phyloP scores from a whole-genome alignment of 1,140 invertebrate genomes.

The Drosophila repleta region DNA sequence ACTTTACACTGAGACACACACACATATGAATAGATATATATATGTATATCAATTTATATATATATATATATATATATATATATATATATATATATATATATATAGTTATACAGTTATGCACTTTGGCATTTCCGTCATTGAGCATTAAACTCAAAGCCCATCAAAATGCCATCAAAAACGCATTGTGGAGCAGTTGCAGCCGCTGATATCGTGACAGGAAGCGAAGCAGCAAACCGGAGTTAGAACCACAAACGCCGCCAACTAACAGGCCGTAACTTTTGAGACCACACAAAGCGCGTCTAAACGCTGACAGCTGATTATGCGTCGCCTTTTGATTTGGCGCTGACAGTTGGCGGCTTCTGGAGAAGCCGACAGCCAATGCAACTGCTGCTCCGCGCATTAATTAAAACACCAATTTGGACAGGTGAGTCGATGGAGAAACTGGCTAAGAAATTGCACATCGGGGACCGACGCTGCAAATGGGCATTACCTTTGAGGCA shows the following conservation, averaged over 20 bases:
- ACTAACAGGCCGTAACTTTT: neutral
- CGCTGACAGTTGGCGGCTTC: slow-evolving; percentile 28
- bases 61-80: neutral
- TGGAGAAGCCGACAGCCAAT: slow-evolving; percentile 7
- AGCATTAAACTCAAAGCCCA: slow-evolving; percentile 32
- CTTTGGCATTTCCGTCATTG: slow-evolving; percentile 40
- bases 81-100: too few species aligned
- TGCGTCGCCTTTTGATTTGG: slow-evolving; percentile 10
- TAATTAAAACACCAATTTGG: slow-evolving; percentile 66
- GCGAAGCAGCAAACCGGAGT: slow-evolving; percentile 18
- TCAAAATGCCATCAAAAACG: slow-evolving; percentile 42
- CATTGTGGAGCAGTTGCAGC: slow-evolving; percentile 30
- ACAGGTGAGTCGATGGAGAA: slow-evolving; percentile 15
- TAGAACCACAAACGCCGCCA: slow-evolving; percentile 10
- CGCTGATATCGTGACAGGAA: slow-evolving; percentile 28
- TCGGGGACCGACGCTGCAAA: slow-evolving; percentile 51
- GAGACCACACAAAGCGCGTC: slow-evolving; percentile 23
- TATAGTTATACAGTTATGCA: neutral
- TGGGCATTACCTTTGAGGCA: slow-evolving; percentile 66
- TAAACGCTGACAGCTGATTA: slow-evolving; percentile 8
- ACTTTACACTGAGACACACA: slow-evolving; percentile 1
- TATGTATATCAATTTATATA: too few species aligned
- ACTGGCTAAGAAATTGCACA: slow-evolving; percentile 64
- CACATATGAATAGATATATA: slow-evolving; percentile 5
- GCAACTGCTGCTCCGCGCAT: neutral